phyloP scores from a whole-genome alignment of 2,113 vertebrate species.

The Myrmophylax atrothorax region DNA sequence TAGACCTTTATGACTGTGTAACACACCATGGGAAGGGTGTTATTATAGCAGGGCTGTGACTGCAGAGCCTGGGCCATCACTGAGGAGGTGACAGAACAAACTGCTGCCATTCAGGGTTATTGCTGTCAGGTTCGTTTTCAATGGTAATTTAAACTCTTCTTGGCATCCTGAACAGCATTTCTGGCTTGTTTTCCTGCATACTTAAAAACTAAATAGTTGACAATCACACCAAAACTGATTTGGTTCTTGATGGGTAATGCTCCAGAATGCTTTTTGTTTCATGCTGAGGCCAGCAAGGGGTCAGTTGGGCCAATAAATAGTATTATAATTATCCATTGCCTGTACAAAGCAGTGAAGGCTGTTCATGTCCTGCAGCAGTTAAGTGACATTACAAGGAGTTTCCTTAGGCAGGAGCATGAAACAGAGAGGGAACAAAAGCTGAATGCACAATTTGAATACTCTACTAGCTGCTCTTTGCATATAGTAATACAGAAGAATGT shows the following conservation, averaged over 20 bases:
- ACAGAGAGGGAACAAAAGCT: constrained; percentile 1
- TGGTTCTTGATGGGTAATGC: not conserved
- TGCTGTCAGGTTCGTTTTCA: constrained; percentile 36
- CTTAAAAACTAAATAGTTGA: constrained; percentile 49
- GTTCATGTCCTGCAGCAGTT: not conserved
- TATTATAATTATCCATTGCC: not conserved
- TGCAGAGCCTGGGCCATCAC: constrained; percentile 54
- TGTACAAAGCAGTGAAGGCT: not conserved
- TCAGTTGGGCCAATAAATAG: not conserved
- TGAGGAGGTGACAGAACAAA: not conserved
- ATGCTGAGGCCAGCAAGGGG: not conserved
- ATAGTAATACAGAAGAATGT: not conserved
- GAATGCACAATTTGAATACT: not conserved
- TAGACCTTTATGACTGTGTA: not conserved
- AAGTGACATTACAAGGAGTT: not conserved
- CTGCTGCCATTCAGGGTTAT: not conserved
- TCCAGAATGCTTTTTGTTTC: not conserved
- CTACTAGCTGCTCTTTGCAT: not conserved
- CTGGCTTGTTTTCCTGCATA: constrained; percentile 17
- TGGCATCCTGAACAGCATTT: not conserved
- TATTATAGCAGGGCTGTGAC: constrained; percentile 14
- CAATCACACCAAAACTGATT: constrained; percentile 65
- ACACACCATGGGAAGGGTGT: not conserved
- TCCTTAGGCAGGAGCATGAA: not conserved
- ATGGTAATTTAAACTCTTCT: constrained; percentile 53